phyloP scores from a whole-genome alignment of 1,140 invertebrate genomes.

The Patella vulgata region DNA sequence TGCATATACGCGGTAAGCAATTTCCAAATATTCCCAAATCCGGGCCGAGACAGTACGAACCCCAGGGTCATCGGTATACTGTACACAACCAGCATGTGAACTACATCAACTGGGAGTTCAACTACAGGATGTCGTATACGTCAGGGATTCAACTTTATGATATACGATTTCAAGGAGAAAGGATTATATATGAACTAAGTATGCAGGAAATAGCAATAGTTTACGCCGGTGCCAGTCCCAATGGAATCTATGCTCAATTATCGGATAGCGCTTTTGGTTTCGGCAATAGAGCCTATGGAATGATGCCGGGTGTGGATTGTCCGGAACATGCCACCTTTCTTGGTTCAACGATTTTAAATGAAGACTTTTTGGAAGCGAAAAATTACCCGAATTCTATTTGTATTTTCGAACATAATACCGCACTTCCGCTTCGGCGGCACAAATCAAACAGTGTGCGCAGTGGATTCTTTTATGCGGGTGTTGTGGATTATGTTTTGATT shows the following conservation, averaged over 20 bases:
- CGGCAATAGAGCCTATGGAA: conserved; percentile 29
- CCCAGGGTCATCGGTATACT: conserved; percentile 40
- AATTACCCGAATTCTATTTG: conserved; percentile 43
- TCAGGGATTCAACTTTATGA: conserved; percentile 45
- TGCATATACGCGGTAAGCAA: conserved; percentile 10
- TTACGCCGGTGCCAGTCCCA: conserved; percentile 42
- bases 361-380: conserved; percentile 4
- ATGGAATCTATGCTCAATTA: conserved; percentile 38
- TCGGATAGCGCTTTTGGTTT: conserved; percentile 46
- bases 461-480: conserved; percentile 35
- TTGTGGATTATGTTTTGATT: conserved; percentile 41
- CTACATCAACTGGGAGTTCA: conserved; percentile 48
- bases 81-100: conserved; percentile 32
- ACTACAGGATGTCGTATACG: conserved; percentile 35
- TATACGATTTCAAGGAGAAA: conserved; percentile 31
- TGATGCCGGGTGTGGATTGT: conserved; percentile 57
- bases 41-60: conserved; percentile 28
- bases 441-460: conserved; percentile 8
- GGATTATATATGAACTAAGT: conserved; percentile 52
- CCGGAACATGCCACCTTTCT: conserved; percentile 48
- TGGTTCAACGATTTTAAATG: conserved; percentile 22
- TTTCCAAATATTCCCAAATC: conserved; percentile 22
- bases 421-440: conserved; percentile 45
- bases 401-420: conserved; percentile 55
- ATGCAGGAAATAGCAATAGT: conserved; percentile 50